Percentiles rank a stretch among this genome's conserved stretches.
Conservation (phyloP, 2,888 invertebrate genomes). For the Drosophila affinis region DNA sequence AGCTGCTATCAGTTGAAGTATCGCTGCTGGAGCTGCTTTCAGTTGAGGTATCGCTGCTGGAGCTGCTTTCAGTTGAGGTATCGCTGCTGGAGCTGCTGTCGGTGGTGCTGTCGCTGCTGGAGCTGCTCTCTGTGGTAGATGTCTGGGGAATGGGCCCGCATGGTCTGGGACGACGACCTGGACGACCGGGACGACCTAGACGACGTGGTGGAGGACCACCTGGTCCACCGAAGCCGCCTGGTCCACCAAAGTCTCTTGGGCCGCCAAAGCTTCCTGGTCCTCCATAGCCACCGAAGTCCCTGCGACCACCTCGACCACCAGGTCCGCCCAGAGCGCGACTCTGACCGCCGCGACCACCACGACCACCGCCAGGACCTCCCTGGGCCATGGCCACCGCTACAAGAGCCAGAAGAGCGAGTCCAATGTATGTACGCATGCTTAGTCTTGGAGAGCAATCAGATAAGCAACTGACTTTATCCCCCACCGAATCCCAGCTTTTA, state of each 20-base stretch:
- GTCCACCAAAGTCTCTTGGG: neutral
- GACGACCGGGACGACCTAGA: neutral
- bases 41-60: conserved; percentile 1
- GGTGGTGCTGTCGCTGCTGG: conserved; percentile 11
- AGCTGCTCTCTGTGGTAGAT: conserved; percentile 2
- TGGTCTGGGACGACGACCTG: conserved; percentile 13
- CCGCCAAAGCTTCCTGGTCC: neutral
- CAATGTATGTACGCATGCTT: conserved; percentile 50
- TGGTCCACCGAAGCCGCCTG: conserved; percentile 5
- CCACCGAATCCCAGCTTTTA: conserved; percentile 36
- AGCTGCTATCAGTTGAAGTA: neutral
- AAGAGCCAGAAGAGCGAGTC: conserved; percentile 41
- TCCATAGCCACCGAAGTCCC: neutral
- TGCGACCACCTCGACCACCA: conserved; percentile 1
- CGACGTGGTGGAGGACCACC: conserved; percentile 11
- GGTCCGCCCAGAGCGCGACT: conserved; percentile 3
- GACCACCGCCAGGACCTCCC: conserved; percentile 13
- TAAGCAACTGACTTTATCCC: conserved; percentile 22
- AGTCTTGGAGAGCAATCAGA: conserved; percentile 11
- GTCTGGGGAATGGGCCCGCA: neutral
- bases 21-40: conserved; percentile 2
- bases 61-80: conserved; percentile 3
- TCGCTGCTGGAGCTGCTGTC: neutral
- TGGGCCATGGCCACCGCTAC: conserved; percentile 29
- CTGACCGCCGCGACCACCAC: conserved; percentile 4